These are phyloP conservation scores for Cryptotis parvus DNA, from an alignment of 2,113 vertebrate species.

Conservation along the genomic window DNA sequence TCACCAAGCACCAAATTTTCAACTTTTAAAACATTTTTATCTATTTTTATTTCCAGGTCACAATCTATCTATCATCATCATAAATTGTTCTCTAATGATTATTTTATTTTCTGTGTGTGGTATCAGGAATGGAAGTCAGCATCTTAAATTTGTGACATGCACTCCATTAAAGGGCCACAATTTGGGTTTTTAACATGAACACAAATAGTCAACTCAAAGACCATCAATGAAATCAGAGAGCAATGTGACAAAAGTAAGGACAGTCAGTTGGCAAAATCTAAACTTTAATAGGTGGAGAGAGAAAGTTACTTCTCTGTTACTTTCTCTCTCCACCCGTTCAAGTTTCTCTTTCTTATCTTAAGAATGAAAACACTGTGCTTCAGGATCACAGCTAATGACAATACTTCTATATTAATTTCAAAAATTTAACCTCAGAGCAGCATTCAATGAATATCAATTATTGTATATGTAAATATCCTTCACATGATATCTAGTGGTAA, in stretches of 20 bases:
- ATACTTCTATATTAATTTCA: neutral
- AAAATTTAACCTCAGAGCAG: neutral
- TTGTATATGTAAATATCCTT: neutral
- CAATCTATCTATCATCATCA: no score
- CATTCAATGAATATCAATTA: neutral
- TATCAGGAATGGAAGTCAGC: no score
- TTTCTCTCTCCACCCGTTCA: no score
- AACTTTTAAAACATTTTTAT: neutral
- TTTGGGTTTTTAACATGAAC: no score
- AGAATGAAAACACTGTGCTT: neutral
- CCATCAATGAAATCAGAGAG: neutral
- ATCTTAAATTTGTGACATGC: no score
- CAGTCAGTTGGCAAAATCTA: neutral
- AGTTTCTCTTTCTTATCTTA: no score
- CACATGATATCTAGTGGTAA: neutral
- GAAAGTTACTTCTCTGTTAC: no score
- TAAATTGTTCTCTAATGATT: no score
- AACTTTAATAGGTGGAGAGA: neutral
- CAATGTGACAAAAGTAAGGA: neutral
- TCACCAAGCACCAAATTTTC: neutral
- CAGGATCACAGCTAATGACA: neutral
- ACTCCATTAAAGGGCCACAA: no score
- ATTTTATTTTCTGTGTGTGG: no score
- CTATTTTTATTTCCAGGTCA: no score
- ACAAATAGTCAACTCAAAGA: neutral